Conservation (phyloP, 1,140 invertebrate species). For the Conus ventricosus region DNA sequence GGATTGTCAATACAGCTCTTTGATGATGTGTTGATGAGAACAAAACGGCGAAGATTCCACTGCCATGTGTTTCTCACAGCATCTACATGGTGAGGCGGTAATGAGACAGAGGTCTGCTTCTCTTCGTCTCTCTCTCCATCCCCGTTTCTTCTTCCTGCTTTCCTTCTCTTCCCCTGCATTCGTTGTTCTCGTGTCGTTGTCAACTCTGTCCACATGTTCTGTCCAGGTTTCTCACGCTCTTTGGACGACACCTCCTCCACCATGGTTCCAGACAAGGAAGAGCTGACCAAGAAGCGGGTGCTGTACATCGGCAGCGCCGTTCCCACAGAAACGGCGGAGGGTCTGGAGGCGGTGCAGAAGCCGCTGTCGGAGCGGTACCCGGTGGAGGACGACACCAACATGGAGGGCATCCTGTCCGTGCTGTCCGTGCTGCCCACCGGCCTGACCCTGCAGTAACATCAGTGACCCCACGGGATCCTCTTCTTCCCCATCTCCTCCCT, state of each 20-base stretch:
- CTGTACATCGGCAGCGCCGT: conserved; percentile 98
- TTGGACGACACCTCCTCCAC: background rate
- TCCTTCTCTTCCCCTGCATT: too few relatives aligned
- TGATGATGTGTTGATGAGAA: too few relatives aligned
- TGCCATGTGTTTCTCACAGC: too few relatives aligned
- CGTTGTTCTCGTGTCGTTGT: background rate
- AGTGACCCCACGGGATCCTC: conserved; percentile 94
- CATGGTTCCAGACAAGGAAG: conserved; percentile 44
- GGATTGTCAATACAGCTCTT: too few relatives aligned
- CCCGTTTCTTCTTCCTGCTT: too few relatives aligned
- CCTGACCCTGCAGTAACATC: conserved; percentile 96
- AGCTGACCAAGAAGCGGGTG: conserved; percentile 85
- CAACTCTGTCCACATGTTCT: background rate
- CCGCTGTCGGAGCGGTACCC: conserved; percentile 94
- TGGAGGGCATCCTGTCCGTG: conserved; percentile 75
- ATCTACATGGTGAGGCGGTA: too few relatives aligned
- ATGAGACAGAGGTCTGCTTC: background rate
- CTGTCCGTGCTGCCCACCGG: conserved; percentile 98
- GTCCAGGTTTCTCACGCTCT: too few relatives aligned
- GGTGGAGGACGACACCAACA: conserved; percentile 52
- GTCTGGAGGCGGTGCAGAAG: conserved; percentile 95
- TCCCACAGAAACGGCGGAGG: conserved; percentile 97
- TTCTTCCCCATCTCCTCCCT: conserved; percentile 98
- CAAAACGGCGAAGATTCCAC: too few relatives aligned
- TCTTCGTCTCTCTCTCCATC: background rate